A percentile compares a stretch with the other conserved stretches of the same genome.
Evolutionary conservation across 2,888 invertebrate species (phyloP).

Genomic region (Rotaria sp.): DNA sequence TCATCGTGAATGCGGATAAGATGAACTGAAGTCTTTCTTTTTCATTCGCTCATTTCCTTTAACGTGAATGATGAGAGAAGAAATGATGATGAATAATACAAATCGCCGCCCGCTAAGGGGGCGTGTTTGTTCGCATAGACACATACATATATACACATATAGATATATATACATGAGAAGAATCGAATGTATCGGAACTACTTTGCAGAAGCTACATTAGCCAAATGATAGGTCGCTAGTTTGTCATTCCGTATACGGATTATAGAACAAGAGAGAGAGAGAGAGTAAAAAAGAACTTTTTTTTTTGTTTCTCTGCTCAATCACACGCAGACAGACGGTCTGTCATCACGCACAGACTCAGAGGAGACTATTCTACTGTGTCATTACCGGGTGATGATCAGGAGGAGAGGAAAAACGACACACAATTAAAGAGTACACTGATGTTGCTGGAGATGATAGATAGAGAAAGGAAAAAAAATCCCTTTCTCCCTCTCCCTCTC

Average conservation of each 20-base stretch:
- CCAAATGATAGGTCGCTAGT: constrained; percentile 24
- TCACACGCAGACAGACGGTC: too few species aligned
- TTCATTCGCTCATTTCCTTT: constrained; percentile 21
- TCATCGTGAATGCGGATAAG: constrained; percentile 22
- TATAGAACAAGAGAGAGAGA: too few species aligned
- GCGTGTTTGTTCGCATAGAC: not conserved
- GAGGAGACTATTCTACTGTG: too few species aligned
- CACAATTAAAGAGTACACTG: not conserved
- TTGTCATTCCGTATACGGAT: not conserved
- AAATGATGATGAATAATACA: constrained; percentile 12
- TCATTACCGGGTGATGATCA: constrained; percentile 10
- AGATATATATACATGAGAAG: constrained; percentile 4
- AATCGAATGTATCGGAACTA: constrained; percentile 24
- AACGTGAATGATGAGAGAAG: not conserved
- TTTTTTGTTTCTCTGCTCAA: too few species aligned
- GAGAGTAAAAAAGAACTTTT: too few species aligned
- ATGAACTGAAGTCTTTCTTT: constrained; percentile 21
- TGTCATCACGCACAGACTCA: too few species aligned
- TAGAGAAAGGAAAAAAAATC: too few species aligned
- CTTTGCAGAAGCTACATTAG: constrained; percentile 21
- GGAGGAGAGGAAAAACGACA: constrained; percentile 9
- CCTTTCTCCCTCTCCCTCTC: too few species aligned
- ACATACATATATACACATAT: not conserved
- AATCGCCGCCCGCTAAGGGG: constrained; percentile 13
- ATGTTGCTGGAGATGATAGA: too few species aligned